Base-by-base conservation (phyloP, 2,797 vertebrate genomes). In the Eidolon dupreanum region DNA sequence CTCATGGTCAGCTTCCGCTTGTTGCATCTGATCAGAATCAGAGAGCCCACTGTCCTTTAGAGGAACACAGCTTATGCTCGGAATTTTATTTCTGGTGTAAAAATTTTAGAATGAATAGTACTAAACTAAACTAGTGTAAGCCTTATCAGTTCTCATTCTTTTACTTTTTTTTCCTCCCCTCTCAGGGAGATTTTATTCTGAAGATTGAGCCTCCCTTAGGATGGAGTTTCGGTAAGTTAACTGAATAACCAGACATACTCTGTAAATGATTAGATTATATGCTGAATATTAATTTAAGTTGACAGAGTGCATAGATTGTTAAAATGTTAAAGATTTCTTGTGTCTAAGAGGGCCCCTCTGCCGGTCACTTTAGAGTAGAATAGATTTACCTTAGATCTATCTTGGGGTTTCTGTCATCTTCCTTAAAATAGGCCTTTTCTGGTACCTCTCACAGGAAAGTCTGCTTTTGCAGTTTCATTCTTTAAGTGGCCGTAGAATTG, bases 191-290 rank as follows among this genome's bases (percentile, higher is more conserved):
- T 98, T 99, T 99, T 98, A 99, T 99, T 97, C 98, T 99, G 98
- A 99, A 99, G 98, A 99, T 99, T 68, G 99, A 99, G 97, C 99
- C 99, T 97, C 99, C 99, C 55, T 98, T 99, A 20, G 99, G 99
- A 68, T 99, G 99, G 99, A 99, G 99, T 98, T 99, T 99, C 68
- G 99, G 99, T 99, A 98, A 99, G 99, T 98, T 59, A 71, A 61
- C 31, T 6, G 63, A 74, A 22, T 74, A 43, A 53, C 28, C 10
- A 70, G 87, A 51, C 3, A 0, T 65, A 11, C 17, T 38, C 71
- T 43, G 7, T 81, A 53, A 90, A n/a, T 43, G 71, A 46, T 68
- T 79, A 51, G 31, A 12, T 41, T 33, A 22, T n/a, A 2, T 79
- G 33, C 38, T 19, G 17, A 38, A 10, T 86, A 28, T 61, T 78